Conservation (phyloP, 2,797 vertebrate species). For the Clarias laeviceps region DNA sequence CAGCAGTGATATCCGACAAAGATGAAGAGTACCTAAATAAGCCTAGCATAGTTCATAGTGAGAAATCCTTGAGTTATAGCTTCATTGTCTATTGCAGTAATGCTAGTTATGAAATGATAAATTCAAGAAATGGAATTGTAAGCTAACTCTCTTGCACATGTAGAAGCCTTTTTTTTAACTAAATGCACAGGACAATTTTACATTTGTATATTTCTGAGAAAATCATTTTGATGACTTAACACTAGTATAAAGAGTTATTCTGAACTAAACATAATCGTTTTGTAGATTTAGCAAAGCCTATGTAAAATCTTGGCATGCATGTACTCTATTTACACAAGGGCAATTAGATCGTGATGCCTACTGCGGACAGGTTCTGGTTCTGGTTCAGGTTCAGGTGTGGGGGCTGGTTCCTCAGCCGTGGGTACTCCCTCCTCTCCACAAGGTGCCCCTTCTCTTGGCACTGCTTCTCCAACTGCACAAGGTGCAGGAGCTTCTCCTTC, state of each 20-base stretch:
- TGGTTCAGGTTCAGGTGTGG: constrained; percentile 51
- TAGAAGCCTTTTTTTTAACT: neutral
- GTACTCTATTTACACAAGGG: constrained; percentile 16
- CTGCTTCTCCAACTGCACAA: constrained; percentile 32
- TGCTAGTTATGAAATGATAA: neutral
- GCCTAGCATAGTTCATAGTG: neutral
- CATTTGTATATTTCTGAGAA: neutral
- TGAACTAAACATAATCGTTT: neutral
- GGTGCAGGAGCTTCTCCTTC: constrained; percentile 32
- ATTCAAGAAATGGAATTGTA: neutral
- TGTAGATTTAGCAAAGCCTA: neutral
- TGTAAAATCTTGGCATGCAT: constrained; percentile 22
- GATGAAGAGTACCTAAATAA: neutral
- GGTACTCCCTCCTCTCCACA: constrained; percentile 44
- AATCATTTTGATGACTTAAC: neutral
- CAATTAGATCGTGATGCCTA: constrained; percentile 56
- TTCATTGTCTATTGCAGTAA: neutral
- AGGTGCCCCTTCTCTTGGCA: constrained; percentile 48
- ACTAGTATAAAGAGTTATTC: neutral
- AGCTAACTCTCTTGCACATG: neutral
- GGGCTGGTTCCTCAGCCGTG: constrained; percentile 31
- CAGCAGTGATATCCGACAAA: neutral
- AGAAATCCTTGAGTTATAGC: constrained; percentile 15
- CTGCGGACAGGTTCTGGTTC: constrained; percentile 63
- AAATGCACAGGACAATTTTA: neutral